A percentile compares a stretch with the other conserved stretches of the same genome.
Evolutionary conservation across 2,888 invertebrate genomes (phyloP).

Genomic region (Leptinotarsa peninsularis): DNA sequence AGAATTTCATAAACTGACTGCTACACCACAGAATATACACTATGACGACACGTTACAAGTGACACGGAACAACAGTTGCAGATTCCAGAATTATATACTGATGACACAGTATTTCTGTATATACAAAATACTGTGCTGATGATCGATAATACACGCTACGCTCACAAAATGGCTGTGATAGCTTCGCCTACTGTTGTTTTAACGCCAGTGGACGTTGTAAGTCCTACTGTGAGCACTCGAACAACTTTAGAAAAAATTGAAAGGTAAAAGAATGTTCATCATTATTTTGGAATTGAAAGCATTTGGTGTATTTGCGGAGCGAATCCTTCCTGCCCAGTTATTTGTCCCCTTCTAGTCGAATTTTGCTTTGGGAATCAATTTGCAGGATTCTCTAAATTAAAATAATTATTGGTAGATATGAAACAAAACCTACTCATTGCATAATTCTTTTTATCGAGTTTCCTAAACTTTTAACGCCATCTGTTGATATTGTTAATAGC

Average conservation of each 20-base stretch:
- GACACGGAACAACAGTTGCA: too few species aligned
- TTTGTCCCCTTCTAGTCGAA: background rate
- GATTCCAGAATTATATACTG: too few species aligned
- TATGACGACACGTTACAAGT: too few species aligned
- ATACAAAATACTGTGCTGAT: too few species aligned
- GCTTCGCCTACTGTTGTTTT: conserved; percentile 8
- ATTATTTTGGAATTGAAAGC: background rate
- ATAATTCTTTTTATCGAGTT: background rate
- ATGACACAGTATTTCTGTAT: too few species aligned
- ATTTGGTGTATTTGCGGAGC: background rate
- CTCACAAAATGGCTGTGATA: conserved; percentile 10
- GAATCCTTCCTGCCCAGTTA: background rate
- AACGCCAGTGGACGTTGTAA: conserved; percentile 3
- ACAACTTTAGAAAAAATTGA: conserved; percentile 17
- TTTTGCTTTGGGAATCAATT: too few species aligned
- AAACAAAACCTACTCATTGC: background rate
- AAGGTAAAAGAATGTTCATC: background rate
- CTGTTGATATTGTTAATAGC: background rate
- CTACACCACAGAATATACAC: too few species aligned
- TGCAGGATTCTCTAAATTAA: too few species aligned
- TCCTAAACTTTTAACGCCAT: background rate
- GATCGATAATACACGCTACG: too few species aligned
- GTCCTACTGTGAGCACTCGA: conserved; percentile 5
- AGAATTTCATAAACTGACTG: too few species aligned
- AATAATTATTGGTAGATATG: too few species aligned